A percentile compares a stretch with the other conserved stretches of the same genome.
Evolutionary conservation across 1,140 invertebrate species (phyloP).

Genomic region (Papilio xuthus): DNA sequence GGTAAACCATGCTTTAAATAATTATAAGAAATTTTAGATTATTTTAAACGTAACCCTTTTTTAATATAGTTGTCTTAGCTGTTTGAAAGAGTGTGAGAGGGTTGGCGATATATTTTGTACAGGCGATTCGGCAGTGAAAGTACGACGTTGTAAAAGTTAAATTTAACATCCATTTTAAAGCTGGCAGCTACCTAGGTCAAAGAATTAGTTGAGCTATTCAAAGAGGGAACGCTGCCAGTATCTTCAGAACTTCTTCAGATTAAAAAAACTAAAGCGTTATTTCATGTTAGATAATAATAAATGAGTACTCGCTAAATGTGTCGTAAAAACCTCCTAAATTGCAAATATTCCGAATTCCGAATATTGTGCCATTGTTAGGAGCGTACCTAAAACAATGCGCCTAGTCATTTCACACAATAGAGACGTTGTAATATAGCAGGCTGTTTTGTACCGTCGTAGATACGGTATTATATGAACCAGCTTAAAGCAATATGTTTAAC

Average conservation of each 20-base stretch:
- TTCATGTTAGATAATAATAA: background rate
- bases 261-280: background rate
- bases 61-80: too few relatives aligned
- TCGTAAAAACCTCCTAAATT: background rate
- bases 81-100: too few relatives aligned
- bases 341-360: constrained; percentile 5
- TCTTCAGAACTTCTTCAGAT: too few relatives aligned
- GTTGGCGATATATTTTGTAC: too few relatives aligned
- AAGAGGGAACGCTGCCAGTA: too few relatives aligned
- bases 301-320: background rate
- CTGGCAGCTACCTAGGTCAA: too few relatives aligned
- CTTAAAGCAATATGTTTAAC: background rate
- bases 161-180: too few relatives aligned
- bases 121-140: too few relatives aligned
- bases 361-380: background rate
- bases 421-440: background rate
- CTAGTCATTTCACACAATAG: constrained; percentile 12
- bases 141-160: too few relatives aligned
- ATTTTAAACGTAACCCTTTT: too few relatives aligned
- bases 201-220: too few relatives aligned
- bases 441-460: background rate
- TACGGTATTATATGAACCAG: background rate
- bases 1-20: background rate
- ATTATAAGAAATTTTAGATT: background rate
- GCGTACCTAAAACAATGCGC: constrained; percentile 6